Conservation (phyloP, 2,113 vertebrate genomes). For the Thermophis baileyi region DNA sequence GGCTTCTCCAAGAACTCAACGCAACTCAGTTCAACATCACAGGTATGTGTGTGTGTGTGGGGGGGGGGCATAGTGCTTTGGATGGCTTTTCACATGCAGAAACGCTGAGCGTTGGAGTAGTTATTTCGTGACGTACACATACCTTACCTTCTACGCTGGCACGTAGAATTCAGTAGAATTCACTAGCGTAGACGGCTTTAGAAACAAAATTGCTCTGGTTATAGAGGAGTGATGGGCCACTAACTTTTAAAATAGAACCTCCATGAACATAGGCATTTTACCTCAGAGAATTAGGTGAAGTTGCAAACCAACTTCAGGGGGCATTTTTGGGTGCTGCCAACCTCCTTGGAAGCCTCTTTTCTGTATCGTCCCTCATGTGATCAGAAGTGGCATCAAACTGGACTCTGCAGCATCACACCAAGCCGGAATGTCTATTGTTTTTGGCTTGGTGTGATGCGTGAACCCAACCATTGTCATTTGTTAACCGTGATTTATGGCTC, state of each 20-base stretch:
- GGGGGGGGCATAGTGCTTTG: background rate
- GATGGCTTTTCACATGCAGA: background rate
- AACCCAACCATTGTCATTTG: background rate
- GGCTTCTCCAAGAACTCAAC: constrained; percentile 88
- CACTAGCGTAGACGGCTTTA: background rate
- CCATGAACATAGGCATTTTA: background rate
- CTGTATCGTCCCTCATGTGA: background rate
- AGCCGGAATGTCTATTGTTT: background rate
- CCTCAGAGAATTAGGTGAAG: background rate
- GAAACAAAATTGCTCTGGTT: background rate
- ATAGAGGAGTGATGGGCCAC: background rate
- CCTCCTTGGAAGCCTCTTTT: background rate
- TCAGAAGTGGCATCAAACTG: background rate
- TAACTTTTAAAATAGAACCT: background rate
- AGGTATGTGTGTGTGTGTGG: constrained; percentile 32
- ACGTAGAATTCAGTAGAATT: background rate
- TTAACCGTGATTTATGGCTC: background rate
- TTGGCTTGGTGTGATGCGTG: background rate
- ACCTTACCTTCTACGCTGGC: background rate
- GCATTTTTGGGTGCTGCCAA: background rate
- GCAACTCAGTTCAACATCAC: constrained; percentile 94
- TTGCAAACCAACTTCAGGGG: background rate
- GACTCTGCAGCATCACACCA: background rate
- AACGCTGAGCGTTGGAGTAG: no score
- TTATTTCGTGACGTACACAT: background rate